Evolutionary conservation across 2,113 vertebrate species (phyloP).

Genomic region (Megaptera novaeangliae): DNA sequence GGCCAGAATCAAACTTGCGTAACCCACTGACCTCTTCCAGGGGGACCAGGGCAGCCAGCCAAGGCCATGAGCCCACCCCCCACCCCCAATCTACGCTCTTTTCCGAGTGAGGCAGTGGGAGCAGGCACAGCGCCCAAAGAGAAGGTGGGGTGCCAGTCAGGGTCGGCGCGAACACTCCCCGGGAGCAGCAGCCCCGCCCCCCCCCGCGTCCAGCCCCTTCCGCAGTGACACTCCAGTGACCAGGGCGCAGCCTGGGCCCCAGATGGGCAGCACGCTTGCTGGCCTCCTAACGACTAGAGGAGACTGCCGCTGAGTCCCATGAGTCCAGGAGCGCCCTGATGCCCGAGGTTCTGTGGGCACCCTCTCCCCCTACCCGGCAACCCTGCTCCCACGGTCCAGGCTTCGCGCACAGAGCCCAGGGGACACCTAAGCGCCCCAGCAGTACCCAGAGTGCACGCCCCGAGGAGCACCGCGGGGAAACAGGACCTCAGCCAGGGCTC

Average conservation of each 20-base stretch:
- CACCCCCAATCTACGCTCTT: neutral
- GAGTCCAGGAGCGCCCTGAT: rapidly evolving
- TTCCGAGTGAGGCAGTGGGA: neutral
- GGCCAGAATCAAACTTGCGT: constrained; percentile 10
- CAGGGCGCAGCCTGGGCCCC: neutral
- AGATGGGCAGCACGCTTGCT: neutral
- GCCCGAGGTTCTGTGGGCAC: too few relatives aligned
- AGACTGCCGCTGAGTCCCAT: neutral
- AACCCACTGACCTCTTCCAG: neutral
- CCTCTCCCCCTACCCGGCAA: neutral
- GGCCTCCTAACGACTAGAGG: neutral
- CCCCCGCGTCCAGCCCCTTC: neutral
- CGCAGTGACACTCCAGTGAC: neutral
- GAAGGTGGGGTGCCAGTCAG: neutral
- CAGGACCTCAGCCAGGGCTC: neutral
- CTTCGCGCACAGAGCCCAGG: neutral
- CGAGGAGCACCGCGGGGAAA: neutral
- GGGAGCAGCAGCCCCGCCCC: neutral
- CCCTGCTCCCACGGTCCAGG: neutral
- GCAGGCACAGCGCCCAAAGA: neutral
- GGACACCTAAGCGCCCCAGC: neutral
- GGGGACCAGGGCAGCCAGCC: neutral
- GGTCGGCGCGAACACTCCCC: neutral
- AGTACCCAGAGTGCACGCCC: neutral
- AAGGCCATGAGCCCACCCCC: neutral